Evolutionary conservation across 2,797 vertebrate species (phyloP), one percentile per base, ranked within the genome.

Genomic region (Galago senegalensis): DNA sequence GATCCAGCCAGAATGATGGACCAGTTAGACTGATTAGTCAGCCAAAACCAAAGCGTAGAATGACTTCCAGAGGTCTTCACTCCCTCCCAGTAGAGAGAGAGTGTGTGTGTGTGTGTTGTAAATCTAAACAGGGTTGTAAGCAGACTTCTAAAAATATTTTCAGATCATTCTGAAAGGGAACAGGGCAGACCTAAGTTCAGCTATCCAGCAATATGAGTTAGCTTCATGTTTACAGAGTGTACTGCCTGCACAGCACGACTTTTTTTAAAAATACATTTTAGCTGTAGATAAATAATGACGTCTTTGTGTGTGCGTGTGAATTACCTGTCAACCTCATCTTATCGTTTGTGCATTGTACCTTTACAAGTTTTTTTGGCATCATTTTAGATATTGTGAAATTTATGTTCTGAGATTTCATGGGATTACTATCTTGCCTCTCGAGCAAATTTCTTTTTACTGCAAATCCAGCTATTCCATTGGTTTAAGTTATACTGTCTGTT

Each of bases 61-160:
- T 85, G 85, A 90, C 63, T 89, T 91, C 65, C 77, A 89, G 21
- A 34, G 31, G 40, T 46, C n/a, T 60, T 83, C 25, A 89, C 83
- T 82, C 56, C 27, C 12, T 84, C 10, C 56, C 34, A 53, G 3
- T 75, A n/a, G 65, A 87, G 8, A 14, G 37, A 40, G 37, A 40
- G 8, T 43, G 3, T 25, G 11, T 56, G 29, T 65, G 58, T 49
- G 1, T 86, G 79, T 92, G 49, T 85, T 85, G 27, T 72, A 80
- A 70, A 77, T 72, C 76, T 61, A 82, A 91, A 46, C 13, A 29
- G 82, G 82, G 6, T 31, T 91, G 4, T 34, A 9, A 58, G 61
- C 16, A 61, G 49, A 70, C 8, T 13, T 93, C 65, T 77, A 43
- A 73, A 69, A 69, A 72, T 46, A 81, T 43, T 87, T 88, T 87